Base-by-base conservation (phyloP, 2,888 invertebrate species). In the Rhorus exstirpatorius region DNA sequence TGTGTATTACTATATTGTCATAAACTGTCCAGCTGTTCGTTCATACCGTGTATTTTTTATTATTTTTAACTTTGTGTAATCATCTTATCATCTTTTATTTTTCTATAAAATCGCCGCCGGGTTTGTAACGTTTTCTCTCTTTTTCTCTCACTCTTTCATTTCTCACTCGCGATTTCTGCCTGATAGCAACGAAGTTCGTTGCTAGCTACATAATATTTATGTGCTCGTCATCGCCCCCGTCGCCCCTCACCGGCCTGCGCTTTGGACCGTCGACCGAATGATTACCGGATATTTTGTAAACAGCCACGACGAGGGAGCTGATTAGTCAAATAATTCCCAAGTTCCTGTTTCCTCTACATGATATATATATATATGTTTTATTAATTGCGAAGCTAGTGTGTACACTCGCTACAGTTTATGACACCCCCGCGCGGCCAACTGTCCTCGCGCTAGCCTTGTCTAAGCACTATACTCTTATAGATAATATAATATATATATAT, bases 241-340 rank as follows among this genome's bases (percentile, higher is more conserved):
- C 14, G 35, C 17, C 14, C 6, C 14, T 6, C 1, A 10, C 24
- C 41, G 74, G 49, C 31, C 44, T 17, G 35, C 55, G 26, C 55
- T 17, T 3, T n/a, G n/a, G 72, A 51, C 75, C 55, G 81, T 82
- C 55, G 74, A 60, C 86, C 83, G 85, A 81, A 85, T 19, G 38
- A 53, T 68, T n/a, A 38, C 83, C 86, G 87, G 86, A 89, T 89
- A 89, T 89, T 88, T 89, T 89, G 87, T 89, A 89, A 89, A 90
- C 87, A 90, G 87, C 84, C 81, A 70, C 60, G 53, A 38, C 70
- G 67, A 85, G 86, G 86, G 87, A 85, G 86, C 87, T 90, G 86
- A 89, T 89, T 90, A 87, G 87, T 86, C 87, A 87, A 86, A 77
- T 85, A n/a, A n/a, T n/a, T 84, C 82, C 75, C 83, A 84, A 84